Percentiles rank a stretch among this genome's conserved stretches.
phyloP scores from a whole-genome alignment of 2,797 vertebrate species.

The Cossypha caffra region DNA sequence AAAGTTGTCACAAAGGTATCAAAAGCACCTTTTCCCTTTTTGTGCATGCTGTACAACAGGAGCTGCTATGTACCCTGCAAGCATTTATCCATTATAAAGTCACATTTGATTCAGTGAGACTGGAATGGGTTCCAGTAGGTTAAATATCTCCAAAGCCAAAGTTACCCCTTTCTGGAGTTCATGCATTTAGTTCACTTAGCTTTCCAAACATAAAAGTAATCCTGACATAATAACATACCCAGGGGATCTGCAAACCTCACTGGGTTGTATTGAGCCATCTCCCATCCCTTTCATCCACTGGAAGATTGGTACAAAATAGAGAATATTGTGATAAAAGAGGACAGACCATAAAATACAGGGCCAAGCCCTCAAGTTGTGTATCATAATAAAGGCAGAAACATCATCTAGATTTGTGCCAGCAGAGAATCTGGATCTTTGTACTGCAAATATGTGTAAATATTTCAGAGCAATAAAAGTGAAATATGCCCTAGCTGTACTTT shows the following conservation, averaged over 20 bases:
- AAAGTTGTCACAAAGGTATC: neutral
- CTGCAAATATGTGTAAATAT: slow-evolving; percentile 26
- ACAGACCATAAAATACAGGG: slow-evolving; percentile 1
- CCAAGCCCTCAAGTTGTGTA: neutral
- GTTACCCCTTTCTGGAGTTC: neutral
- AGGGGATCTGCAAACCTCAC: neutral
- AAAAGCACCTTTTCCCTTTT: neutral
- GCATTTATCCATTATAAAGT: neutral
- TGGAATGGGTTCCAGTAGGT: slow-evolving; percentile 3
- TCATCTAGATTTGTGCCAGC: neutral
- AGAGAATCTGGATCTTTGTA: slow-evolving; percentile 8
- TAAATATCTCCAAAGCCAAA: slow-evolving; percentile 26
- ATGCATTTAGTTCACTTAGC: neutral
- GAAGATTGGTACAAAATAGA: neutral
- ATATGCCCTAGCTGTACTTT: slow-evolving; percentile 28
- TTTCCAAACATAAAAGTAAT: slow-evolving; percentile 40
- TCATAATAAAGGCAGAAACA: neutral
- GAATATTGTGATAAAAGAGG: neutral
- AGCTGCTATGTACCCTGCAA: neutral
- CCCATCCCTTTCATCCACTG: neutral
- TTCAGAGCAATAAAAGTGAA: slow-evolving; percentile 32
- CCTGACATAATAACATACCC: neutral
- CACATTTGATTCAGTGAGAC: neutral
- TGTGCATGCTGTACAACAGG: neutral
- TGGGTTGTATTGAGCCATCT: neutral